These are phyloP conservation scores for Parochlus steinenii DNA, from an alignment of 2,888 invertebrate genomes.

Conservation along the genomic window DNA sequence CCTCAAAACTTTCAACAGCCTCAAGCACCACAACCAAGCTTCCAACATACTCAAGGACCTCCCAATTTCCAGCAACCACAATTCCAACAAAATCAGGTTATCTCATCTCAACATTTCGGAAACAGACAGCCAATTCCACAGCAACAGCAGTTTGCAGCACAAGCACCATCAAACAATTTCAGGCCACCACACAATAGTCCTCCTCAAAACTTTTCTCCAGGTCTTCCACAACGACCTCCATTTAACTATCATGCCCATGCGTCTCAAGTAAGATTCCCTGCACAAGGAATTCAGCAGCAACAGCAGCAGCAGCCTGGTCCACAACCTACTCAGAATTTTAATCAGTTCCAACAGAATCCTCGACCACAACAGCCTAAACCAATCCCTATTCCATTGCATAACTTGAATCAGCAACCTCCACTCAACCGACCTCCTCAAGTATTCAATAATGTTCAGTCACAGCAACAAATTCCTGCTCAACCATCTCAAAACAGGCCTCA, in stretches of 20 bases:
- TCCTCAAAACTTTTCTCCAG: too few relatives aligned
- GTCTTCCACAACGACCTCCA: constrained; percentile 12
- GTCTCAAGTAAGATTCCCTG: constrained; percentile 14
- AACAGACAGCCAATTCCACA: constrained; percentile 16
- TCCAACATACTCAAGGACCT: constrained; percentile 27
- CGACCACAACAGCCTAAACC: constrained; percentile 31
- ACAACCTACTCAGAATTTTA: constrained; percentile 13
- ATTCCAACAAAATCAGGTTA: constrained; percentile 29
- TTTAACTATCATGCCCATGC: constrained; percentile 13
- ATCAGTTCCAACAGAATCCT: constrained; percentile 18
- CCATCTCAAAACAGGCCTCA: constrained; percentile 13
- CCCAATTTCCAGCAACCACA: constrained; percentile 30
- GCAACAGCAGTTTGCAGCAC: constrained; percentile 18
- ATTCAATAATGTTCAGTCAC: constrained; percentile 14
- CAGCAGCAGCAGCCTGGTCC: constrained; percentile 23
- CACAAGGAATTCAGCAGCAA: constrained; percentile 22
- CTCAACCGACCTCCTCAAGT: constrained; percentile 12
- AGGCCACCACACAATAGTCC: too few relatives aligned
- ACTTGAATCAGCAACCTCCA: constrained; percentile 29
- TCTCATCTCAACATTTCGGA: too few relatives aligned
- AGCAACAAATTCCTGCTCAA: constrained; percentile 15
- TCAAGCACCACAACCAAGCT: constrained; percentile 20
- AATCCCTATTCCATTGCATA: constrained; percentile 25
- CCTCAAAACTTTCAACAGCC: constrained; percentile 24
- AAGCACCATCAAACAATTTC: too few relatives aligned